Base-by-base conservation (phyloP, 92 coral and sea anemone genomes). In the Porites divaricata region DNA sequence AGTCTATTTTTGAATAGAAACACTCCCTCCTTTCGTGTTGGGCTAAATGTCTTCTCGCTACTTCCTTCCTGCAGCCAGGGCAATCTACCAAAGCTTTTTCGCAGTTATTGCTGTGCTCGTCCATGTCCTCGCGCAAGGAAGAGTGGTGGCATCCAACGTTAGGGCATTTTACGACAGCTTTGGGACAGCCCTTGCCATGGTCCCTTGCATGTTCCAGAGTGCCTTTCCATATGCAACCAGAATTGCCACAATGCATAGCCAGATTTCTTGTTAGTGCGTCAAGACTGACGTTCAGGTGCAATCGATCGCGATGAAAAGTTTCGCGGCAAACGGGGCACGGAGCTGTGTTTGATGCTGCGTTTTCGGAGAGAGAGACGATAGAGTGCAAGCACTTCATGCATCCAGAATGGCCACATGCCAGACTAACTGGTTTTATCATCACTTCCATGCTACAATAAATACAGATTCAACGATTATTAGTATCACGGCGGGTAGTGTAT, bases 331-430 rank as follows among this genome's bases (percentile, higher is more conserved):
- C 41, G n/a, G 81, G 69, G 35, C 69, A 76, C 61, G 70, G 70
- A 76, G 58, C 81, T 76, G 35, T 25, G 16, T 23, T 57, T 57
- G 81, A 26, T 49, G 81, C 61, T 20, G 70, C 70, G 53, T 58
- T 76, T 19, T 61, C 69, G 15, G 69, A 49, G 14, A 76, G 70
- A 59, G 70, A 25, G 52, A 76, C 69, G 70, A 63, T 19, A 15
- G 81, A 59, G 45, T 59, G 61, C 69, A 58, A 26, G 52, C 51
- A 59, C 80, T 26, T 76, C 70, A 35, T 35, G 68, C 81, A 58
- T 9, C 70, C 53, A 57, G 69, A 76, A 16, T 76, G 81, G 5
- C 81, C 81, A 59, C 81, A 76, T 16, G 81, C 69, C 81, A 76
- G 81, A 41, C 81, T 58, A 59, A 23, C 23, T 25, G 64, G 41